Conservation (phyloP, 1,140 invertebrate species). For the Ooceraea biroi region DNA sequence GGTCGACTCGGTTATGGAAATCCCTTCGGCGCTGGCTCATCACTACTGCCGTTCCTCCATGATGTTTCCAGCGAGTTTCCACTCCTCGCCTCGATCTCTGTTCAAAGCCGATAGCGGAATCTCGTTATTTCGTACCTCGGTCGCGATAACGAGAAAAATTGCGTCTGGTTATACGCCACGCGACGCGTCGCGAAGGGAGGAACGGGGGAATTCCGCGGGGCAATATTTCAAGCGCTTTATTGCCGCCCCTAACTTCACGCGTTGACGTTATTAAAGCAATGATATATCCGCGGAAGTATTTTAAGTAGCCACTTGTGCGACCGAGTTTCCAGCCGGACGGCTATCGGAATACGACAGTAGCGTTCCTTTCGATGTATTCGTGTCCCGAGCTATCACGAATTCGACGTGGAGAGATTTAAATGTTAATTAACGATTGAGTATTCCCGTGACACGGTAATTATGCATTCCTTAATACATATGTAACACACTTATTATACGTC, state of each 20-base stretch:
- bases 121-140: constrained; percentile 68
- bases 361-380: background rate
- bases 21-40: constrained; percentile 79
- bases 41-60: constrained; percentile 64
- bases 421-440: background rate
- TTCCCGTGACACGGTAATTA: background rate
- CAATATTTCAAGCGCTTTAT: constrained; percentile 55
- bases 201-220: background rate
- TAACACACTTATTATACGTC: constrained; percentile 8
- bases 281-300: constrained; percentile 52
- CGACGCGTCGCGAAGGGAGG: background rate
- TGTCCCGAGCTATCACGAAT: constrained; percentile 4
- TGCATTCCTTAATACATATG: background rate
- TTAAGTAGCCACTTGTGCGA: constrained; percentile 18
- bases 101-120: constrained; percentile 72
- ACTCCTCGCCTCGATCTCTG: constrained; percentile 60
- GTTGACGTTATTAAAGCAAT: constrained; percentile 41
- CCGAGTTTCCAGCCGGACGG: background rate
- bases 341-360: constrained; percentile 19
- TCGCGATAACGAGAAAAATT: constrained; percentile 72
- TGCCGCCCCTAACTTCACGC: constrained; percentile 6
- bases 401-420: background rate
- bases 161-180: constrained; percentile 57
- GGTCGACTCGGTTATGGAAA: constrained; percentile 83
- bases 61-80: constrained; percentile 53